These are phyloP conservation scores for Amblyornis subalaris DNA, from an alignment of 2,113 vertebrate genomes.

Conservation along the genomic window DNA sequence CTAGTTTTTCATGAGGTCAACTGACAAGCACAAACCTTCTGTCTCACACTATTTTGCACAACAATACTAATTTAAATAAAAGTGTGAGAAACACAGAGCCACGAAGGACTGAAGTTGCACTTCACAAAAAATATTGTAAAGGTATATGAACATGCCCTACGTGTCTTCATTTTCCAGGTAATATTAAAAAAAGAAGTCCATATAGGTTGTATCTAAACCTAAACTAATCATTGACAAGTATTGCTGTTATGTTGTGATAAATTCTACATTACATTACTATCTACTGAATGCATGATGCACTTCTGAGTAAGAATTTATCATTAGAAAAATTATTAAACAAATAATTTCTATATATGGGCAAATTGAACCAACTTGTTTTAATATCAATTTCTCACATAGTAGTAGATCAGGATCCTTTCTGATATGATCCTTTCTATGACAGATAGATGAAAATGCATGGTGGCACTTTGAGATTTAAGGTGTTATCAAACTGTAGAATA, in stretches of 20 bases:
- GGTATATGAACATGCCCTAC: neutral
- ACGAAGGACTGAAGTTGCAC: neutral
- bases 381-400: neutral
- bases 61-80: neutral
- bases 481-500: slow-evolving; percentile 45
- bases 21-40: neutral
- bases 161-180: neutral
- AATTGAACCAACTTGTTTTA: neutral
- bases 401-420: neutral
- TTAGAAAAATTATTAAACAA: neutral
- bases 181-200: neutral
- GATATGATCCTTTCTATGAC: neutral
- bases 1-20: neutral
- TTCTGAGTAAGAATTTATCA: neutral
- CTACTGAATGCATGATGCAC: neutral
- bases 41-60: neutral
- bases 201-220: neutral
- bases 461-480: slow-evolving; percentile 41
- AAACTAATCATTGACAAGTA: neutral
- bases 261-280: neutral
- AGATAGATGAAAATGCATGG: slow-evolving; percentile 38
- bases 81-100: neutral
- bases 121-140: neutral
- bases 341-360: neutral
- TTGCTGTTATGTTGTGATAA: neutral